Evolutionary conservation across 2,113 vertebrate species (phyloP), one percentile per base, ranked within the genome.

Genomic region (Atlantisia rogersi): DNA sequence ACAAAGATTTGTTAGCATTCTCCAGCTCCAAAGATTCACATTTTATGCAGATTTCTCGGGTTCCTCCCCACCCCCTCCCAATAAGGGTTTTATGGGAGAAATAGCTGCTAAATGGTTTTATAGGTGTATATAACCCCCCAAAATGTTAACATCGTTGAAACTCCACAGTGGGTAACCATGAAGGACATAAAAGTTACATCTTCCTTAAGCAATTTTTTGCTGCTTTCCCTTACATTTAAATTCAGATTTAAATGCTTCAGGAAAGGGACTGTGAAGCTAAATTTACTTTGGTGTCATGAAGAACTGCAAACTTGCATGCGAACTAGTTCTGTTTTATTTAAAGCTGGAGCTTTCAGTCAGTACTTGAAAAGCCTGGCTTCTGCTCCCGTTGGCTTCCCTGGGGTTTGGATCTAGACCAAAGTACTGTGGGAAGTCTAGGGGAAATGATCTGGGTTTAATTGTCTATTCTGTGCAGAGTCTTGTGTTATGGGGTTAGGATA

Each of bases 321-420:
- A 91, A 85, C 78, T 73, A 69, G 74, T 93, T 88, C n/a, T 95
- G 76, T 86, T 90, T 92, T 60, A 84, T 82, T 92, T 90, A 81
- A 93, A 96, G 68, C 63, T 2, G 12, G 71, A 63, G 50, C 85
- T 93, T 93, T 92, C 86, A 90, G 73, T 86, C 69, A 67, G 64
- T 55, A 70, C 73, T 90, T 92, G 90, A 87, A 94, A 91, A 90
- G 70, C 59, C 62, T 96, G 88, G 77, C 70, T 93, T 91, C 70
- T 92, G 81, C 81, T 87, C 94, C 83, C 74, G 25, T 70, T 88
- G 86, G 93, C 94, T 80, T 89, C 67, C 25, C 50, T 82, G 83
- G 77, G 92, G 89, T 65, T 93, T 96, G 96, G 96, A 95, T 73
- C 17, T 52, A 84, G 78, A 84, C 92, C 92, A 94, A 76, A 73